Percentiles rank a stretch among this genome's conserved stretches.
Conservation (phyloP, 2,113 vertebrate genomes). For the Cryptotis parvus region DNA sequence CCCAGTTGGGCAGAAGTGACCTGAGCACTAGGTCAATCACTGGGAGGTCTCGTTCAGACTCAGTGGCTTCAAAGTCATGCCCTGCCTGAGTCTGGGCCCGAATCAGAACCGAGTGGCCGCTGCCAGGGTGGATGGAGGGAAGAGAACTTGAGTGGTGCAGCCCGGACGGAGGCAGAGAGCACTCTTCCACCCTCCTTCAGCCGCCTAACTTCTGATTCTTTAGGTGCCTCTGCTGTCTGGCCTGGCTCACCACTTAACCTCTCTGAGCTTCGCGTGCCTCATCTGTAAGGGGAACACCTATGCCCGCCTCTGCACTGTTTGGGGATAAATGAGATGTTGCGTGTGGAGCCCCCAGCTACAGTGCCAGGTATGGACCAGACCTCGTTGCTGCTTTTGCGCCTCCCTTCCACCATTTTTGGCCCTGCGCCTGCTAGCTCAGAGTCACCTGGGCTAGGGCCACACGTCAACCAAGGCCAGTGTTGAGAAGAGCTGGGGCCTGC, state of each 20-base stretch:
- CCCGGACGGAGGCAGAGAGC: not conserved
- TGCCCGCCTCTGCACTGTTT: not conserved
- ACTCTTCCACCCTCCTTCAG: not conserved
- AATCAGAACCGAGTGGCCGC: too few species aligned
- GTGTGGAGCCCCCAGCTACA: not conserved
- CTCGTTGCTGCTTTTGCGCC: not conserved
- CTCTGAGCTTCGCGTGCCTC: not conserved
- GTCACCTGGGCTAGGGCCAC: not conserved
- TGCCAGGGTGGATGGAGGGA: too few species aligned
- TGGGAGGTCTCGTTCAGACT: not conserved
- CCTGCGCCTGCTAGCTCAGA: not conserved
- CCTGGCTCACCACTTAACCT: slow-evolving; percentile 14
- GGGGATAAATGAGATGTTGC: not conserved
- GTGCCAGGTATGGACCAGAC: not conserved
- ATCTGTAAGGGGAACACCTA: not conserved
- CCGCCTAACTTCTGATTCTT: slow-evolving; percentile 23
- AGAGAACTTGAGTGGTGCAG: not conserved
- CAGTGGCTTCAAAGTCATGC: not conserved
- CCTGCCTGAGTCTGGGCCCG: not conserved
- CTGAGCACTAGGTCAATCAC: not conserved
- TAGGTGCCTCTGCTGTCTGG: slow-evolving; percentile 18
- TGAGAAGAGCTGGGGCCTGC: not conserved
- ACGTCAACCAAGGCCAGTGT: not conserved
- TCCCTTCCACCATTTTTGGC: not conserved
- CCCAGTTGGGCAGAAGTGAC: not conserved